These are phyloP conservation scores for Gasterosteus nipponicus DNA, from an alignment of 2,113 vertebrate genomes.

Conservation along the genomic window DNA sequence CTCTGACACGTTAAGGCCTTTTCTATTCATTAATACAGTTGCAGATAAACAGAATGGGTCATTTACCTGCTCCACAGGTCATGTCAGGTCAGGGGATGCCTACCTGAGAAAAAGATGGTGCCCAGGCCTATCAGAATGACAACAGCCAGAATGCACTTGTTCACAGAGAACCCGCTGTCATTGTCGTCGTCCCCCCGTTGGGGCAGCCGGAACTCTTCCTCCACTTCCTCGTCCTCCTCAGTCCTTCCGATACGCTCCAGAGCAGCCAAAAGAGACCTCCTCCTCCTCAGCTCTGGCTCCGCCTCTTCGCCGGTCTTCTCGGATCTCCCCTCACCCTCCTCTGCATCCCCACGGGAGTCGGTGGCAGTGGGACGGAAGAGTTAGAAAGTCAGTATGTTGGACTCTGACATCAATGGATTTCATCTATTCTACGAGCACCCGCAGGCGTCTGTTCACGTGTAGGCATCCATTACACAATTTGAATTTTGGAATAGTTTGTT, in stretches of 20 bases:
- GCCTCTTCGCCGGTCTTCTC: constrained; percentile 47
- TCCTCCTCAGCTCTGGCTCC: constrained; percentile 70
- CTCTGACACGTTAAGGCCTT: neutral
- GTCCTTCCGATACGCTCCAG: constrained; percentile 66
- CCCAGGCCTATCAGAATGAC: constrained; percentile 84
- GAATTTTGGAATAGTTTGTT: neutral
- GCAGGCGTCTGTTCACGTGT: neutral
- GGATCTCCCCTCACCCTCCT: constrained; percentile 35
- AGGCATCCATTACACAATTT: neutral
- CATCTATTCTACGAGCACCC: neutral
- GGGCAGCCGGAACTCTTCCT: constrained; percentile 68
- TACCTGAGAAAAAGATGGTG: constrained; percentile 83
- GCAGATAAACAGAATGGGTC: neutral
- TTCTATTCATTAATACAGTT: neutral
- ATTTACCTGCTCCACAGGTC: constrained; percentile 37
- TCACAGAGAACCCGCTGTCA: constrained; percentile 77
- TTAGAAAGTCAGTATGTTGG: neutral
- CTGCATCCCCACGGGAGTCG: constrained; percentile 49
- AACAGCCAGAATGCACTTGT: constrained; percentile 86
- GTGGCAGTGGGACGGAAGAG: neutral
- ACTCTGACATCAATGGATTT: neutral
- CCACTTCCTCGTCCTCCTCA: constrained; percentile 73
- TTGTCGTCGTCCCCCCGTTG: constrained; percentile 45
- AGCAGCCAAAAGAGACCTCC: constrained; percentile 69
- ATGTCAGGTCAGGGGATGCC: constrained; percentile 3